Evolutionary conservation across 2,797 vertebrate genomes (phyloP), one percentile per base, ranked within the genome.

Genomic region (Tangara arthus): DNA sequence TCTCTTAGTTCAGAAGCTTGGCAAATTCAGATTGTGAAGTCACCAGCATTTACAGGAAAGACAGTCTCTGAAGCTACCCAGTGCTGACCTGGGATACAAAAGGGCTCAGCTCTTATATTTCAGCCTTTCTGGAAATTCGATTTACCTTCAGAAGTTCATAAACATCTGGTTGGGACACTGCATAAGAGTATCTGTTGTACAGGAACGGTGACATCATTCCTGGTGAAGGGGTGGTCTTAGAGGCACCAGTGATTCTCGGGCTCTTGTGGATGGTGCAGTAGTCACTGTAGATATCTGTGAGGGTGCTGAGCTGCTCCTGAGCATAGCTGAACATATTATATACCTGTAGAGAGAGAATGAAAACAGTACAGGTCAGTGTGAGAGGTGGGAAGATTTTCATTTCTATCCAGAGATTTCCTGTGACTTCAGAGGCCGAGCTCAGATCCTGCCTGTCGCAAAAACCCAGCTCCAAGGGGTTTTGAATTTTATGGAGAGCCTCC

Each of bases 111-210:
- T 83, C 20, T 50, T 22, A 5, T 57, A 71, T 57, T 89, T 65
- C 35, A 65, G 55, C 26, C 19, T 47, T 78, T 39, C 21, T 77
- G 46, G 44, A 79, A 93, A 72, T 56, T 6, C 77, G 12, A 60
- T 61, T 93, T 95, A 96, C 96, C 95, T 78, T 95, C 60, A 97
- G 71, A 90, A 97, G 56, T 85, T 89, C 96, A 73, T 95, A 95
- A 72, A 95, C 2, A 15, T 95, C 96, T 73, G 95, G 90, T 0
- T 95, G 94, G 39, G 92, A 97, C 60, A 95, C 94, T 15, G 93
- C 80, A 1, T 95, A 97, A n/a, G 78, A 56, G 34, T 94, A 84
- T 78, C 55, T 82, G 44, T 89, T 28, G 35, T 92, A 37, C 27
- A 11, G 27, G 28, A 81, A 27, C 4, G 91, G 79, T 78, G 94